Evolutionary conservation across 1,140 invertebrate genomes (phyloP), one percentile per base, ranked within the genome.

Genomic region (Drosophila navojoa): DNA sequence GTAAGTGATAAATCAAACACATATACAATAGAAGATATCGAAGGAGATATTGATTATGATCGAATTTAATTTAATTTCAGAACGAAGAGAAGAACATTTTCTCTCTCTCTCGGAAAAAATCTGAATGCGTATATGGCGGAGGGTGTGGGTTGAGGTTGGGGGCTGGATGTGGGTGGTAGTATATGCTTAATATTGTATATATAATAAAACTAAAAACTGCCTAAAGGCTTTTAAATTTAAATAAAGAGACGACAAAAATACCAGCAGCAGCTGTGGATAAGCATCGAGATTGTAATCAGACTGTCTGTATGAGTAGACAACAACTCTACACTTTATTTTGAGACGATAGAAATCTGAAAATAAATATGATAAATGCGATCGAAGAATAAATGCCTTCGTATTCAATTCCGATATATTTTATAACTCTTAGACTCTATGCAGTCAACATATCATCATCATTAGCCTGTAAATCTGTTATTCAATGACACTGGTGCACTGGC

Each of bases 131-230:
- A 10, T 7, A 15, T 32, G 27, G 15, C 29, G 50, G 1, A 5
- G 15, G n/a, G 11, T 42, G 11, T 42, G 40, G 19, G 19, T 19
- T n/a, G 1, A 27, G 27, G 3, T 27, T 27, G 27, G 27, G 27
- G 5, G 3, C 4, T 27, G 27, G 27, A 5, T 27, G 0, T 32
- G 45, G 3, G 11, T 27, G 22, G 47, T 35, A 67, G 35, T 32
- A 35, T 35, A 9, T 5, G 1, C 49, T 27, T 11, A 22, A 50
- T 7, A 27, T 49, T 13, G 40, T n/a, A 55, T 49, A 44, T 60
- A 52, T 68, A 53, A 59, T 68, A 60, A 60, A 68, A 60, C 60
- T 68, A 68, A 55, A 68, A 68, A 68, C 57, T 60, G 66, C 53
- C 66, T 60, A 55, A 60, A 60, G 47, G 35, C 55, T 60, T 68